phyloP scores from a whole-genome alignment of 2,113 vertebrate genomes.

The Ornithorhynchus anatinus region DNA sequence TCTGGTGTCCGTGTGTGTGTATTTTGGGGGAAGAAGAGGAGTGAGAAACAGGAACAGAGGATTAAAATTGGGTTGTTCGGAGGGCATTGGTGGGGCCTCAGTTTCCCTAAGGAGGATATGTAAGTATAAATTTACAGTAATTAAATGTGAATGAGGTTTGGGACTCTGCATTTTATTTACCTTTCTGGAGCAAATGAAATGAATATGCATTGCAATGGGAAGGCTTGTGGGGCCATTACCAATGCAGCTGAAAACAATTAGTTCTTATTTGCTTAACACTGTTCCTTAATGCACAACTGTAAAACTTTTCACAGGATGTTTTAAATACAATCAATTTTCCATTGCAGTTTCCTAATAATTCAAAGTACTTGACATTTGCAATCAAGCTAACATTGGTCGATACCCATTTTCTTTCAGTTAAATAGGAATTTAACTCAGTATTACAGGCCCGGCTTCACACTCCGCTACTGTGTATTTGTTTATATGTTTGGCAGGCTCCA shows the following conservation, averaged over 20 bases:
- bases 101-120: not conserved
- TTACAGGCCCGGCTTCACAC: slow-evolving; percentile 51
- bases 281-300: slow-evolving; percentile 57
- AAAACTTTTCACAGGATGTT: slow-evolving; percentile 71
- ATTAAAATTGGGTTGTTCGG: no score
- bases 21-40: no score
- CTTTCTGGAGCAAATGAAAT: slow-evolving; percentile 56
- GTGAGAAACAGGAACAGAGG: no score
- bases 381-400: slow-evolving; percentile 69
- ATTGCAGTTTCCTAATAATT: slow-evolving; percentile 68
- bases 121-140: slow-evolving; percentile 7
- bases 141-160: slow-evolving; percentile 29
- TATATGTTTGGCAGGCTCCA: slow-evolving; percentile 22
- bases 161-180: slow-evolving; percentile 55
- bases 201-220: slow-evolving; percentile 44
- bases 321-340: slow-evolving; percentile 72
- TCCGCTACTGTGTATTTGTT: slow-evolving; percentile 31
- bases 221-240: slow-evolving; percentile 47
- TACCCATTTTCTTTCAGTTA: slow-evolving; percentile 75
- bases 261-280: slow-evolving; percentile 69
- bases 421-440: slow-evolving; percentile 68
- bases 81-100: not conserved
- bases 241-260: slow-evolving; percentile 66
- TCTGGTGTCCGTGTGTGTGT: no score
- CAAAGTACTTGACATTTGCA: slow-evolving; percentile 67